phyloP scores from a whole-genome alignment of 2,888 invertebrate species.

The Gari tellinella region DNA sequence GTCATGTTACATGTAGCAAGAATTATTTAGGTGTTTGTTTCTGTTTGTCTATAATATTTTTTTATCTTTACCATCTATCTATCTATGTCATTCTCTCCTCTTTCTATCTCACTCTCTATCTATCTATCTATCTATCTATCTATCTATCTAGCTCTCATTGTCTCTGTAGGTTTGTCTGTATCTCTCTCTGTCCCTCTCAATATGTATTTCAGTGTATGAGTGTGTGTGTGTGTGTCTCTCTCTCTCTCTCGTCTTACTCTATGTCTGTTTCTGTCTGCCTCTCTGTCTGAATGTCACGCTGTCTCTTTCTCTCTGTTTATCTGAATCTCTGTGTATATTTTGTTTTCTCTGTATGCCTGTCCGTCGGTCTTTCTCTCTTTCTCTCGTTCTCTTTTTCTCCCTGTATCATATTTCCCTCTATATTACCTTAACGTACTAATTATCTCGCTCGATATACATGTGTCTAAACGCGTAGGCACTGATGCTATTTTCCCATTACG shows the following conservation, averaged over 20 bases:
- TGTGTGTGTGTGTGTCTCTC: no score
- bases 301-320: neutral
- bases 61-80: no score
- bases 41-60: no score
- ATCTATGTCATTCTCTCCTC: no score
- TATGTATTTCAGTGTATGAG: neutral
- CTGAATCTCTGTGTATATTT: neutral
- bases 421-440: no score
- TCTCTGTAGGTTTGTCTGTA: neutral
- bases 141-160: neutral
- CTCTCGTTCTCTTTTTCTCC: constrained; percentile 25
- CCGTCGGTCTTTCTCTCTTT: neutral
- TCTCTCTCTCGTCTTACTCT: neutral
- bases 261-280: constrained; percentile 13
- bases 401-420: neutral
- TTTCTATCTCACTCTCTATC: no score
- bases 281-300: constrained; percentile 13
- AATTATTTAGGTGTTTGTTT: no score
- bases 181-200: neutral
- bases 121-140: no score
- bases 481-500: no score
- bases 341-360: neutral
- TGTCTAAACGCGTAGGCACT: no score
- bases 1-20: no score
- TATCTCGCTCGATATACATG: no score